These are phyloP conservation scores for Xyrichtys novacula DNA, from an alignment of 2,797 vertebrate genomes.

Conservation along the genomic window DNA sequence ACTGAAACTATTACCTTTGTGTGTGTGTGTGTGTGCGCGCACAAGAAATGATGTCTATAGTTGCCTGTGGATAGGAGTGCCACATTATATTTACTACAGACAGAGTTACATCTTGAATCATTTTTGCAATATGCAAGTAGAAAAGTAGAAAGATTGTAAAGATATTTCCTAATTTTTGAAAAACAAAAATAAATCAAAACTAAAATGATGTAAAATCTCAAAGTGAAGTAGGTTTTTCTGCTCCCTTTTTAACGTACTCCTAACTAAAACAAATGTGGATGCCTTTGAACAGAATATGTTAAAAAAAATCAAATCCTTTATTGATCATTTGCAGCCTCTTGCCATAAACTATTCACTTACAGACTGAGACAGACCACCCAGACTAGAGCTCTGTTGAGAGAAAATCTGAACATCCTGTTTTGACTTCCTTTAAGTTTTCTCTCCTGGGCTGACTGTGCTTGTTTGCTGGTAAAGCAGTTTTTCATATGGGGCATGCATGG, in stretches of 20 bases:
- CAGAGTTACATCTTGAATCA: not conserved
- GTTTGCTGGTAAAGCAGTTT: constrained; percentile 11
- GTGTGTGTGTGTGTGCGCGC: constrained; percentile 5
- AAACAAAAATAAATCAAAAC: too few relatives aligned
- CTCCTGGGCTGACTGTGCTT: not conserved
- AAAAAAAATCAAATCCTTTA: not conserved
- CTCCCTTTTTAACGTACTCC: not conserved
- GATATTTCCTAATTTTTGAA: too few relatives aligned
- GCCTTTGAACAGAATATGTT: not conserved
- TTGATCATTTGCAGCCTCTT: constrained; percentile 3
- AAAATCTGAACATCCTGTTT: not conserved
- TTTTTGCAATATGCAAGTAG: not conserved
- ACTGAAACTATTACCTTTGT: constrained; percentile 31
- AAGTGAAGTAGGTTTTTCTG: not conserved
- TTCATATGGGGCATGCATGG: constrained; percentile 14
- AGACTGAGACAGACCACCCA: constrained; percentile 9
- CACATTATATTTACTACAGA: not conserved
- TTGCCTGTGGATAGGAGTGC: constrained; percentile 5
- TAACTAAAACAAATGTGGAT: not conserved
- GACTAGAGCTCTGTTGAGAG: constrained; percentile 13
- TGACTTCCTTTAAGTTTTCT: constrained; percentile 10
- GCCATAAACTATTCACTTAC: constrained; percentile 15
- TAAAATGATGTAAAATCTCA: too few relatives aligned
- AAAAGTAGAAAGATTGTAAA: too few relatives aligned
- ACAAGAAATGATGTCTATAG: constrained; percentile 6